A percentile compares a stretch with the other conserved stretches of the same genome.
phyloP scores from a whole-genome alignment of 1,140 invertebrate species.

The Galleria mellonella region DNA sequence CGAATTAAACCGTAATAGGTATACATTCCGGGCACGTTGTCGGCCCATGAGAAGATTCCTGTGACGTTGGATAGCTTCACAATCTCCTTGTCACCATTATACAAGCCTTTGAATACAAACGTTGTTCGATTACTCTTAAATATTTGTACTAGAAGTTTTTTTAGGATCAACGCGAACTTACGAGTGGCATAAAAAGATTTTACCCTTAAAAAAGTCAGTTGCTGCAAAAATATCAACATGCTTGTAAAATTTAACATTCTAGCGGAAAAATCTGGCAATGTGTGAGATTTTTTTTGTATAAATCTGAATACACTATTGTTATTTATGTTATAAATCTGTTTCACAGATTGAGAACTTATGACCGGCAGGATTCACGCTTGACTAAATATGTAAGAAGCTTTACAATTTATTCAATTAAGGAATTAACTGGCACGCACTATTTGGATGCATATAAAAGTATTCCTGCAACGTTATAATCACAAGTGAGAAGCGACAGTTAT shows the following conservation, averaged over 20 bases:
- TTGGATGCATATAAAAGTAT: slow-evolving; percentile 53
- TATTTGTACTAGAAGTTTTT: slow-evolving; percentile 4
- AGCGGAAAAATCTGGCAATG: no score
- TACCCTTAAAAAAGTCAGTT: no score
- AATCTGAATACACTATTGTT: no score
- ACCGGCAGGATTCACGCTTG: slow-evolving; percentile 49
- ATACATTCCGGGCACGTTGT: slow-evolving; percentile 22
- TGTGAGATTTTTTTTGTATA: no score
- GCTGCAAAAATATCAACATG: no score
- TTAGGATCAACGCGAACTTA: slow-evolving; percentile 8
- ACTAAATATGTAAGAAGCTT: slow-evolving; percentile 61
- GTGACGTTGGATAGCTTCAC: slow-evolving; percentile 14
- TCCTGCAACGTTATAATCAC: slow-evolving; percentile 19
- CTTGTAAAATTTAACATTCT: no score
- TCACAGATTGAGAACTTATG: slow-evolving; percentile 48
- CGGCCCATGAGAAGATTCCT: slow-evolving; percentile 16
- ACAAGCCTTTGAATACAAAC: not conserved
- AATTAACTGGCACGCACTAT: slow-evolving; percentile 65
- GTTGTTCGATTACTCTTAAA: not conserved
- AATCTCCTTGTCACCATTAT: slow-evolving; percentile 15
- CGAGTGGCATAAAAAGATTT: not conserved
- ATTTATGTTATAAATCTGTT: not conserved
- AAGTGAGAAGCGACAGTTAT: slow-evolving; percentile 66
- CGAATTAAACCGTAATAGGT: slow-evolving; percentile 3
- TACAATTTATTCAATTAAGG: slow-evolving; percentile 71